These are phyloP conservation scores for Xanthia togata DNA, from an alignment of 2,888 invertebrate genomes.

Conservation along the genomic window DNA sequence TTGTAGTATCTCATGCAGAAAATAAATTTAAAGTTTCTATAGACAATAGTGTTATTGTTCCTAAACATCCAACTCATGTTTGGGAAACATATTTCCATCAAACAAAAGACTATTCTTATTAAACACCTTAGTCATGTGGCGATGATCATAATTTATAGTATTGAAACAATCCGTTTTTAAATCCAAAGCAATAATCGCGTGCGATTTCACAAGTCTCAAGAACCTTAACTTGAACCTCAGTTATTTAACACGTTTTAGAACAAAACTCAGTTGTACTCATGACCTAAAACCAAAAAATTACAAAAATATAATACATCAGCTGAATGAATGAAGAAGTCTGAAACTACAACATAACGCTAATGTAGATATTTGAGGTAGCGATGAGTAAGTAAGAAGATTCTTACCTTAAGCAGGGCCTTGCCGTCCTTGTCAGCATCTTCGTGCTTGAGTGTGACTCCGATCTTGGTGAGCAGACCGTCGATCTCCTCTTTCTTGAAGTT, in stretches of 20 bases:
- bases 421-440: constrained; percentile 99
- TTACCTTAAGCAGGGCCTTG: constrained; percentile 97
- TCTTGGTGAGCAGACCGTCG: constrained; percentile 95
- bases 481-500: constrained; percentile 98
- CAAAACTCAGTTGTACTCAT: background rate
- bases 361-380: background rate
- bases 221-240: background rate
- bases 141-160: background rate
- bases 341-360: background rate
- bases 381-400: background rate
- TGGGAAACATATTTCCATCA: background rate
- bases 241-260: background rate
- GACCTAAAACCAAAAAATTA: background rate
- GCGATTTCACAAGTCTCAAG: background rate
- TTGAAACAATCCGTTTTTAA: background rate
- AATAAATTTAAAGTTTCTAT: background rate
- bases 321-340: background rate
- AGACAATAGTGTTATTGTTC: background rate
- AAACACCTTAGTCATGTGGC: background rate
- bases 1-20: background rate
- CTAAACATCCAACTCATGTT: too few species aligned
- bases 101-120: background rate
- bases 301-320: background rate
- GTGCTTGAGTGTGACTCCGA: constrained; percentile 97
- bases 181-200: background rate